phyloP scores from a whole-genome alignment of 2,113 vertebrate genomes.

The Naja naja region DNA sequence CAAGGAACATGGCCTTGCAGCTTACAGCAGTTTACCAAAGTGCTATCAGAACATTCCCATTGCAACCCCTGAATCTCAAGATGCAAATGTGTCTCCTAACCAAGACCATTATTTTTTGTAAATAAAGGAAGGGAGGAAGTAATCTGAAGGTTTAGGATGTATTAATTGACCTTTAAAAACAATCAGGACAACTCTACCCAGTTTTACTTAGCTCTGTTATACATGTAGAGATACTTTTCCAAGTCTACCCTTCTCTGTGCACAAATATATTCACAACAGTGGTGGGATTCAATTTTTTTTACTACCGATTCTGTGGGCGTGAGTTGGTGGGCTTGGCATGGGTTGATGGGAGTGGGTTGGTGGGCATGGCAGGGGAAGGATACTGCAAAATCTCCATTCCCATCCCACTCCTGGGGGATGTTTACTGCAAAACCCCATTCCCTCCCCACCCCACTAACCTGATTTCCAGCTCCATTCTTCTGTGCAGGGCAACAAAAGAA shows the following conservation, averaged over 20 bases:
- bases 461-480: no score
- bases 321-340: no score
- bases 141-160: not conserved
- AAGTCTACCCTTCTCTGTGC: not conserved
- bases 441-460: no score
- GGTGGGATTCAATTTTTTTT: no score
- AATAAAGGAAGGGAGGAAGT: not conserved
- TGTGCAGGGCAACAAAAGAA: no score
- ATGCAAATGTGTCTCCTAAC: not conserved
- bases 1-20: not conserved
- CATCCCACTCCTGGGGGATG: no score
- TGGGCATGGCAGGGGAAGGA: no score
- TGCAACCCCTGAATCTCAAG: not conserved
- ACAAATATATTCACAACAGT: fast-evolving
- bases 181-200: not conserved
- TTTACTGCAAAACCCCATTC: no score
- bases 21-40: not conserved
- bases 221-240: not conserved
- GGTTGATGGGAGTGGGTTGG: no score
- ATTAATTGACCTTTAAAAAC: not conserved
- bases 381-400: no score
- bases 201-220: not conserved
- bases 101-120: not conserved
- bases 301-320: no score
- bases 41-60: not conserved